A percentile compares a stretch with the other conserved stretches of the same genome.
These are phyloP conservation scores for Achatina immaculata DNA, from an alignment of 1,140 invertebrate genomes.

Conservation along the genomic window DNA sequence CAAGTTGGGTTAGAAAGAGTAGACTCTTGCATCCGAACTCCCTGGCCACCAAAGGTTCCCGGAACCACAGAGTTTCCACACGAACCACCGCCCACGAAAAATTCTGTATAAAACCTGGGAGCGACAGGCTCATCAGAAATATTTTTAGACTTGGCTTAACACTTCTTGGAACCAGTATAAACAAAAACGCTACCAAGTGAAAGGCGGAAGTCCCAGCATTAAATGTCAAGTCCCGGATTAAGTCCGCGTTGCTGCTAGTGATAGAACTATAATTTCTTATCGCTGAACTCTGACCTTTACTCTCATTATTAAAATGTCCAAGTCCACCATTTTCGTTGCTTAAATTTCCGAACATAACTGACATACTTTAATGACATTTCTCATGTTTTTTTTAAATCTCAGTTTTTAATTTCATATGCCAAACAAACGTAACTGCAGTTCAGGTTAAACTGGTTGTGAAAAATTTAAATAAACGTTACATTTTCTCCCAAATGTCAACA, in stretches of 20 bases:
- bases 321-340: background rate
- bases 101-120: constrained; percentile 2
- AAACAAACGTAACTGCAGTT: no score
- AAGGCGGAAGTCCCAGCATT: background rate
- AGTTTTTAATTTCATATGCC: no score
- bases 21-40: background rate
- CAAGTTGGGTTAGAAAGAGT: background rate
- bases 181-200: background rate
- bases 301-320: background rate
- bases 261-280: background rate
- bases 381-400: no score
- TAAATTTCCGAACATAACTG: background rate
- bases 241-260: background rate
- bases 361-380: no score
- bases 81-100: background rate
- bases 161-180: background rate
- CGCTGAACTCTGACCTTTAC: background rate
- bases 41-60: background rate
- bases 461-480: no score
- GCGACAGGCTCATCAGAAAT: background rate
- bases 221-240: background rate
- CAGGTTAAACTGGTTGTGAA: no score
- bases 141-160: background rate
- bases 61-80: background rate
- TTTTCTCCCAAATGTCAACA: no score